Conservation (phyloP, 2,888 invertebrate genomes). For the Ligdia adustata region DNA sequence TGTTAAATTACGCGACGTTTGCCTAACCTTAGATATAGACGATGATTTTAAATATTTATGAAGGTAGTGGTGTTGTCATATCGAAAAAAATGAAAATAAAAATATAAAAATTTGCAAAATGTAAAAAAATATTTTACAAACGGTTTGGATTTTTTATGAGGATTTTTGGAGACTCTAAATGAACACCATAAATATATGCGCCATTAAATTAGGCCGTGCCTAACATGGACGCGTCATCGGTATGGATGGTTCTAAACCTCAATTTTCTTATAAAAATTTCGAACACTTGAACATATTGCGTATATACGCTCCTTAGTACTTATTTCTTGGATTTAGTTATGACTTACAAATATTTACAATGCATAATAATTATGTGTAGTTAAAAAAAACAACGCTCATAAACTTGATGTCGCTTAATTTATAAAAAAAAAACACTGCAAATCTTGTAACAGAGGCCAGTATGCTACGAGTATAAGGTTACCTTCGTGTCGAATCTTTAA, state of each 20-base stretch:
- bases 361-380: constrained; percentile 21
- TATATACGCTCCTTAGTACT: constrained; percentile 50
- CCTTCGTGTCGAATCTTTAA: constrained; percentile 12
- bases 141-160: constrained; percentile 35
- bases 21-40: constrained; percentile 33
- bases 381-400: constrained; percentile 15
- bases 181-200: constrained; percentile 24
- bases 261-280: constrained; percentile 43
- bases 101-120: constrained; percentile 71
- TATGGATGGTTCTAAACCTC: constrained; percentile 19
- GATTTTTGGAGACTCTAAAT: constrained; percentile 22
- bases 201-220: constrained; percentile 37
- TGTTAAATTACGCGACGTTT: constrained; percentile 29
- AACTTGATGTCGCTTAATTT: constrained; percentile 15
- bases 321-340: constrained; percentile 48
- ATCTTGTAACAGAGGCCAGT: constrained; percentile 21
- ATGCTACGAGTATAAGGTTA: constrained; percentile 15
- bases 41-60: constrained; percentile 38
- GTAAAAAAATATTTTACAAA: constrained; percentile 59
- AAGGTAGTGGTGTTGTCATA: constrained; percentile 58
- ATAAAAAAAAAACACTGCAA: constrained; percentile 7
- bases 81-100: constrained; percentile 65
- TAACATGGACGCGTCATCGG: constrained; percentile 30
- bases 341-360: constrained; percentile 18
- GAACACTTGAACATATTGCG: constrained; percentile 27